phyloP scores from a whole-genome alignment of 1,140 invertebrate genomes.

The Charaxes varanes region DNA sequence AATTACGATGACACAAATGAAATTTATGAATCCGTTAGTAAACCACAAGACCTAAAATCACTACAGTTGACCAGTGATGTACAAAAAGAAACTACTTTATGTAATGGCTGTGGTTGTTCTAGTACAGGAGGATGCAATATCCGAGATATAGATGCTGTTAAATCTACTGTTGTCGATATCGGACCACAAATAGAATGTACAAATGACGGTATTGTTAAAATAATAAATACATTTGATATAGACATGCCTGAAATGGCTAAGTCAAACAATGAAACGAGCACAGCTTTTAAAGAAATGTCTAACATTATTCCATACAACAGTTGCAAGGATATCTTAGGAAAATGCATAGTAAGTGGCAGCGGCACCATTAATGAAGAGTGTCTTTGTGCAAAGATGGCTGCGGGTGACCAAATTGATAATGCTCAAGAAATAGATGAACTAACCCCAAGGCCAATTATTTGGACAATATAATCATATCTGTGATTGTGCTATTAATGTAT shows the following conservation, averaged over 20 bases:
- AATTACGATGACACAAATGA: slow-evolving; percentile 24
- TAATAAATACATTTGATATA: slow-evolving; percentile 45
- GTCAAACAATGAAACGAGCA: slow-evolving; percentile 9
- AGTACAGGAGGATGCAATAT: slow-evolving; percentile 1
- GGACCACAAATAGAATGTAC: slow-evolving; percentile 35
- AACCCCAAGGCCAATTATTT: slow-evolving; percentile 35
- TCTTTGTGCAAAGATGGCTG: slow-evolving; percentile 53
- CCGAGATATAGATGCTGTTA: neutral
- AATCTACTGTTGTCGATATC: slow-evolving; percentile 12
- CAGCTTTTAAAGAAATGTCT: slow-evolving; percentile 13
- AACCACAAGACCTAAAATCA: slow-evolving; percentile 2
- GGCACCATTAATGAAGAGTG: slow-evolving; percentile 55
- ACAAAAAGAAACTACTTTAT: slow-evolving; percentile 14
- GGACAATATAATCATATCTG: slow-evolving; percentile 10
- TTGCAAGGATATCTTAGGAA: slow-evolving; percentile 54
- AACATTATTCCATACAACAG: slow-evolving; percentile 39
- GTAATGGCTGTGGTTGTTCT: slow-evolving; percentile 35
- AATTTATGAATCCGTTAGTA: slow-evolving; percentile 12
- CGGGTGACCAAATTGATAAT: slow-evolving; percentile 39
- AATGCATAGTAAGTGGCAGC: slow-evolving; percentile 57
- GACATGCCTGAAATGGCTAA: slow-evolving; percentile 25
- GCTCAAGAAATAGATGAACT: slow-evolving; percentile 62
- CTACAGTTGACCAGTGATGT: neutral
- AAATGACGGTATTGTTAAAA: slow-evolving; percentile 46
- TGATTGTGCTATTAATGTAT: slow-evolving; percentile 15